Conservation (phyloP, 2,797 vertebrate species). For the Borostomias antarcticus region DNA sequence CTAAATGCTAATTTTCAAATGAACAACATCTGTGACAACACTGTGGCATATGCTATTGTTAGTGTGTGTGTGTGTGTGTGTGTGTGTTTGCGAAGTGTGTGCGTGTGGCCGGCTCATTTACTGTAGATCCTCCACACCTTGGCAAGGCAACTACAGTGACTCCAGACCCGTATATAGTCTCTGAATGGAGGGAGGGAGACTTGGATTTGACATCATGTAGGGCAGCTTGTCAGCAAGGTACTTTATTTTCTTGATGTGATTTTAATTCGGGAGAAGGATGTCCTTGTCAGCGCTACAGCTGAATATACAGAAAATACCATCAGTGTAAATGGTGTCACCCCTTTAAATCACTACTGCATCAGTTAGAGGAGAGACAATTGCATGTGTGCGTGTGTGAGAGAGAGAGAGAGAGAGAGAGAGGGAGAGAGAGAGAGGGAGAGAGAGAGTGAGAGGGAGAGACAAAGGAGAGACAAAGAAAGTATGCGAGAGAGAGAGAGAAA, state of each 20-base stretch:
- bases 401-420: slow-evolving; percentile 14
- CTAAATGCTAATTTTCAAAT: neutral
- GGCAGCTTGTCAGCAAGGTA: neutral
- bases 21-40: neutral
- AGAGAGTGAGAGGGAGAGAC: neutral
- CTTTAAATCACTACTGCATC: neutral
- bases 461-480: neutral
- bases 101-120: neutral
- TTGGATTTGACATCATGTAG: neutral
- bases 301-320: neutral
- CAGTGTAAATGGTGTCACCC: neutral
- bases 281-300: neutral
- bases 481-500: neutral
- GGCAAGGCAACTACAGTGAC: neutral
- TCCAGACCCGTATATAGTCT: neutral
- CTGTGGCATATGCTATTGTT: neutral
- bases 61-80: neutral
- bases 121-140: neutral
- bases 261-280: neutral
- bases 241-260: neutral
- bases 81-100: neutral
- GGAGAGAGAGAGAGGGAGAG: slow-evolving; percentile 13
- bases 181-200: too few species aligned
- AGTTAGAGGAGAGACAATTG: slow-evolving; percentile 1
- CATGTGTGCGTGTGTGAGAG: neutral